Percentiles rank a stretch among this genome's conserved stretches.
These are phyloP conservation scores for Ectemnius cavifrons DNA, from an alignment of 2,888 invertebrate species.

Conservation along the genomic window DNA sequence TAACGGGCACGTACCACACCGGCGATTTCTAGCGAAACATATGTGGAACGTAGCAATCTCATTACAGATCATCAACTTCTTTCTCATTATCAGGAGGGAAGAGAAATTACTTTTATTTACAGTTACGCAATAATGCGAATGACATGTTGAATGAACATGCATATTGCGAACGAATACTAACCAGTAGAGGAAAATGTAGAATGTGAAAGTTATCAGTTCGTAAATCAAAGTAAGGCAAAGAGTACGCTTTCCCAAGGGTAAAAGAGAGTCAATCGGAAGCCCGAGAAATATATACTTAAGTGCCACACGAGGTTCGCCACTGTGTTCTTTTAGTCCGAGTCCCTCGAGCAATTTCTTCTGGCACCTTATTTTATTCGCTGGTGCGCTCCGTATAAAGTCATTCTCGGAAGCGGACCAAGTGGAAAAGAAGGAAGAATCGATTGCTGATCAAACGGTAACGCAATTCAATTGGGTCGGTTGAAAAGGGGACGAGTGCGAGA, in stretches of 20 bases:
- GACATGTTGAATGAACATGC: not conserved
- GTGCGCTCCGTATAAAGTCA: slow-evolving; percentile 55
- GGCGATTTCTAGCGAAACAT: slow-evolving; percentile 47
- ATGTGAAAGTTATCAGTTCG: not conserved
- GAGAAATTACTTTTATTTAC: slow-evolving; percentile 31
- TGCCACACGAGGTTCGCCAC: slow-evolving; percentile 42
- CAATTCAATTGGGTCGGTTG: slow-evolving; percentile 62
- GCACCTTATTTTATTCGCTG: slow-evolving; percentile 60
- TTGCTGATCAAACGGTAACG: slow-evolving; percentile 67
- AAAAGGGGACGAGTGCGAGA: slow-evolving; percentile 32
- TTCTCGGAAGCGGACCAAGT: slow-evolving; percentile 51
- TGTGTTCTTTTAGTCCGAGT: slow-evolving; percentile 35
- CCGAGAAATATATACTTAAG: slow-evolving; percentile 17
- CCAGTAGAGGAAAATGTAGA: not conserved
- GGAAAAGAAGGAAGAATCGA: slow-evolving; percentile 59
- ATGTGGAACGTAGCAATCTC: slow-evolving; percentile 39
- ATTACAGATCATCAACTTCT: slow-evolving; percentile 42
- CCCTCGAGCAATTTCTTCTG: slow-evolving; percentile 48
- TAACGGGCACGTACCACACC: slow-evolving; percentile 43
- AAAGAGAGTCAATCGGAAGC: slow-evolving; percentile 13
- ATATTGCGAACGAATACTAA: not conserved
- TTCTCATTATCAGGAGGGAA: slow-evolving; percentile 34
- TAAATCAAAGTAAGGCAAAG: slow-evolving; percentile 20
- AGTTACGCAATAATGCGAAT: slow-evolving; percentile 10
- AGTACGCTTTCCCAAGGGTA: not conserved